phyloP scores from a whole-genome alignment of 2,888 invertebrate species.

The Carpatolechia fugitivella region DNA sequence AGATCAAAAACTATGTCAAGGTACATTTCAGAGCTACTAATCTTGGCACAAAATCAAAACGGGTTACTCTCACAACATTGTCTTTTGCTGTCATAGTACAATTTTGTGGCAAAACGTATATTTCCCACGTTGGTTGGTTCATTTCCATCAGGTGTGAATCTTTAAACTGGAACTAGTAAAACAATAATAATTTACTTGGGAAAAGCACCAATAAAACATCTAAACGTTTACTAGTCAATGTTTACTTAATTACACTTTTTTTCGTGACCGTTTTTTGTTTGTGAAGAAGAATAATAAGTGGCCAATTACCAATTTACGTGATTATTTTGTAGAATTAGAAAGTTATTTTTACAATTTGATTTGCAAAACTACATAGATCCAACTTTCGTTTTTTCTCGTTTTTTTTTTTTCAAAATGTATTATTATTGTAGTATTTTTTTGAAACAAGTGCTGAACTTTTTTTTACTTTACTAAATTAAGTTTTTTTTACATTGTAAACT shows the following conservation, averaged over 20 bases:
- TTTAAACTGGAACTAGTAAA: slow-evolving; percentile 21
- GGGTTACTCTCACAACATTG: slow-evolving; percentile 24
- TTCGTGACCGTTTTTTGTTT: neutral
- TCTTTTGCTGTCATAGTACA: slow-evolving; percentile 14
- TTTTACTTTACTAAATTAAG: too few species aligned
- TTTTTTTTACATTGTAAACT: too few species aligned
- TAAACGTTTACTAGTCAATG: slow-evolving; percentile 19
- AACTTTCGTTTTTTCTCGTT: too few species aligned
- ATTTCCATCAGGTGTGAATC: slow-evolving; percentile 16
- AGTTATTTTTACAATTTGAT: too few species aligned
- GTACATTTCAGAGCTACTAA: slow-evolving; percentile 17
- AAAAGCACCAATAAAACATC: slow-evolving; percentile 25
- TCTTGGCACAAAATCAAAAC: slow-evolving; percentile 36
- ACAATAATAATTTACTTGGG: slow-evolving; percentile 24
- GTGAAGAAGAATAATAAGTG: neutral
- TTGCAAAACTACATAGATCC: too few species aligned
- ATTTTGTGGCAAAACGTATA: slow-evolving; percentile 24
- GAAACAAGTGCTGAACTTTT: too few species aligned
- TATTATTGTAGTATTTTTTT: too few species aligned
- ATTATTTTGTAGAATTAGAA: neutral
- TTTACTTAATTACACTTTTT: slow-evolving; percentile 9
- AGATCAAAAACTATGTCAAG: slow-evolving; percentile 16
- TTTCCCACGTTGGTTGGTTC: slow-evolving; percentile 28
- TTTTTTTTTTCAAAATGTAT: too few species aligned
- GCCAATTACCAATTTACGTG: neutral